Conservation (phyloP, 2,888 invertebrate species). For the Hyppa rectilinea region DNA sequence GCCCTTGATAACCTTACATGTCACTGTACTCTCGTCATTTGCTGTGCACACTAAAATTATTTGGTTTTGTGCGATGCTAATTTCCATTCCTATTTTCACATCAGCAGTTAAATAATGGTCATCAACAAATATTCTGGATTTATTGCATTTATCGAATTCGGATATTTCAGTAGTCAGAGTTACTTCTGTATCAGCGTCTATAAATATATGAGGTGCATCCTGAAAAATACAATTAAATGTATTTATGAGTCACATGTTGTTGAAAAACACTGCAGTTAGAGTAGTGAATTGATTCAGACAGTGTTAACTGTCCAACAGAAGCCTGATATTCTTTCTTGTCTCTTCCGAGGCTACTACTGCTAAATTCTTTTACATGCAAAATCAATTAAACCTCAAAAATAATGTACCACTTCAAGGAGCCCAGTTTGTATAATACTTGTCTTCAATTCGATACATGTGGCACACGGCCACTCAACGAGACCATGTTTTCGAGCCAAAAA, state of each 20-base stretch:
- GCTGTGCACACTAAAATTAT: conserved; percentile 68
- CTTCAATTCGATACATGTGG: conserved; percentile 95
- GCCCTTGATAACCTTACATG: conserved; percentile 69
- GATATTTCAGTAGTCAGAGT: conserved; percentile 66
- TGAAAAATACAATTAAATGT: conserved; percentile 48
- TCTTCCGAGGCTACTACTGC: not conserved
- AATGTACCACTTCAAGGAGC: conserved; percentile 69
- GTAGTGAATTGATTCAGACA: not conserved
- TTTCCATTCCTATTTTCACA: conserved; percentile 68
- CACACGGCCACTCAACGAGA: conserved; percentile 92
- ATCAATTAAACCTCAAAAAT: not conserved
- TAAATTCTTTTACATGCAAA: not conserved
- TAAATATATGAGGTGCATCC: conserved; percentile 49
- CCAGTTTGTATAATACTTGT: conserved; percentile 96
- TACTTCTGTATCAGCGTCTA: conserved; percentile 64
- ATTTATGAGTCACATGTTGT: not conserved
- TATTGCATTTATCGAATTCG: conserved; percentile 71
- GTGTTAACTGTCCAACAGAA: not conserved
- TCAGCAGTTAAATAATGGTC: conserved; percentile 68
- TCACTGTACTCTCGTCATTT: conserved; percentile 62
- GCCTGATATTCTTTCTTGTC: not conserved
- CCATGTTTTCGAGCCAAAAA: conserved; percentile 90
- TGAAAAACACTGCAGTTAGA: not conserved
- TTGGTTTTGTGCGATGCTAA: conserved; percentile 70
- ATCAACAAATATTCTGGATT: conserved; percentile 72